Conservation (phyloP, 1,140 invertebrate species). For the Macrobrachium nipponense region DNA sequence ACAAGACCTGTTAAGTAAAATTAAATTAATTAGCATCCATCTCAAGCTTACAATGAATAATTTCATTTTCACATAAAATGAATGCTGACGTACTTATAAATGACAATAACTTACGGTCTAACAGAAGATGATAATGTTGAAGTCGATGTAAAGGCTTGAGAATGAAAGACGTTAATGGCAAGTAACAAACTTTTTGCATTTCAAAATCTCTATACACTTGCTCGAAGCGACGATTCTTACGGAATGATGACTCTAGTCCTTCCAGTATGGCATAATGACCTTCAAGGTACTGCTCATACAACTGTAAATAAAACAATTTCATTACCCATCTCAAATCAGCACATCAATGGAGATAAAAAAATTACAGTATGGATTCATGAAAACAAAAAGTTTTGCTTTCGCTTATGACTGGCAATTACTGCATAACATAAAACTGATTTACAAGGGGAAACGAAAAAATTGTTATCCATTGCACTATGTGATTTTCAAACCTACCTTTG, state of each 20-base stretch:
- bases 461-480: too few relatives aligned
- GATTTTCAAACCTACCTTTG: too few relatives aligned
- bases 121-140: conserved; percentile 85
- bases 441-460: too few relatives aligned
- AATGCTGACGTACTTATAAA: background rate
- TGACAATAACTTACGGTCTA: conserved; percentile 79
- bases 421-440: too few relatives aligned
- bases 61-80: background rate
- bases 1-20: conserved; percentile 27
- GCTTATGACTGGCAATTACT: too few relatives aligned
- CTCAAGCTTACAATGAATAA: background rate
- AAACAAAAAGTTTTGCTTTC: too few relatives aligned
- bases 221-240: conserved; percentile 80
- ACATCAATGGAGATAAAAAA: too few relatives aligned
- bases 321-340: too few relatives aligned
- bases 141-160: conserved; percentile 90
- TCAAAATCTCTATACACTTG: conserved; percentile 87
- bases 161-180: conserved; percentile 88
- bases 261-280: conserved; percentile 81
- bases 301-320: conserved; percentile 68
- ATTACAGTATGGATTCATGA: too few relatives aligned
- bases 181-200: conserved; percentile 84
- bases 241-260: conserved; percentile 80
- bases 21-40: background rate
- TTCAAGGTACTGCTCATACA: conserved; percentile 86